These are phyloP conservation scores for Genyomyrus donnyi DNA, from an alignment of 2,113 vertebrate genomes.

Conservation along the genomic window DNA sequence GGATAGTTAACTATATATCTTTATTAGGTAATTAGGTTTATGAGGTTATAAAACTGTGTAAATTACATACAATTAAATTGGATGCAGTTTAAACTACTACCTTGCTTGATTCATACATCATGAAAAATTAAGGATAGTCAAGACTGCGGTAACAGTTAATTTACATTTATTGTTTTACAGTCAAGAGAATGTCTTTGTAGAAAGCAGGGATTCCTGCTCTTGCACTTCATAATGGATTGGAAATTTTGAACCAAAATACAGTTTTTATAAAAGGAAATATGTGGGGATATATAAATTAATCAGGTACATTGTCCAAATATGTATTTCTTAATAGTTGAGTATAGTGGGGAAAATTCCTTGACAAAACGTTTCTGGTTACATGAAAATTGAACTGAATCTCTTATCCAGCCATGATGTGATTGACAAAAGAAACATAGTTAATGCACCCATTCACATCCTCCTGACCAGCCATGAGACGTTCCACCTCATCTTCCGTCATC, in stretches of 20 bases:
- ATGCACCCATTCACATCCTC: conserved; percentile 88
- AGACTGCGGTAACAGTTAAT: neutral
- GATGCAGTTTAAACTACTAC: neutral
- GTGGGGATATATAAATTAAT: neutral
- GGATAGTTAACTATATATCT: neutral
- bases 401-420: conserved; percentile 80
- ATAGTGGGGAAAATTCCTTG: neutral
- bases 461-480: conserved; percentile 84
- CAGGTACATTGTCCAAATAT: neutral
- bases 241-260: neutral
- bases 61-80: neutral
- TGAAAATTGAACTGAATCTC: neutral
- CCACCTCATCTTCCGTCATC: conserved; percentile 70
- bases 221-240: neutral
- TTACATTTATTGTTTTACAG: neutral
- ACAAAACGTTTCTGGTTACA: neutral
- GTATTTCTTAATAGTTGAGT: neutral
- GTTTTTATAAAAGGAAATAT: neutral
- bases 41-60: neutral
- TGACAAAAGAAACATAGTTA: conserved; percentile 89
- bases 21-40: neutral
- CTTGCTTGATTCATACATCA: neutral
- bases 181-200: neutral
- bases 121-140: neutral
- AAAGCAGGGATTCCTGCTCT: neutral